These are phyloP conservation scores for Alauda arvensis DNA, from an alignment of 2,797 vertebrate species.

Conservation along the genomic window DNA sequence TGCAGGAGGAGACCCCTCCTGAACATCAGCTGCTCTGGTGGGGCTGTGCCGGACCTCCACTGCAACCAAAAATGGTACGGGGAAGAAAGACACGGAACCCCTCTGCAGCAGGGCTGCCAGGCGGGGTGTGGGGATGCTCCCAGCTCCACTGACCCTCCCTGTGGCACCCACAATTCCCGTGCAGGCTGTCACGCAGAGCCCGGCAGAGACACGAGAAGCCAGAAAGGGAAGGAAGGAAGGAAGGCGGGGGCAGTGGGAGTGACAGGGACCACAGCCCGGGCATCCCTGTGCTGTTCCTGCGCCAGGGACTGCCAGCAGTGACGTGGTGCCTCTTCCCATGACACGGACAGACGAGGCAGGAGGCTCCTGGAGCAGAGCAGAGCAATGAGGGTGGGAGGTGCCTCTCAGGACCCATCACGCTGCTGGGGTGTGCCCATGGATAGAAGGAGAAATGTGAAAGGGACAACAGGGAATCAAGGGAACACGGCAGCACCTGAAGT, in stretches of 20 bases:
- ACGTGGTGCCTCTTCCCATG: background rate
- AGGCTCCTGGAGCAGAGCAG: background rate
- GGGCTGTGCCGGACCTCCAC: background rate
- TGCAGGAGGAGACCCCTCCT: background rate
- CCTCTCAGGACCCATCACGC: background rate
- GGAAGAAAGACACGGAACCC: background rate
- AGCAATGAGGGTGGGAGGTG: background rate
- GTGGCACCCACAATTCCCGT: background rate
- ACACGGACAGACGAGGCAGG: background rate
- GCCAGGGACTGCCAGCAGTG: background rate
- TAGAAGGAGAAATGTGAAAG: background rate
- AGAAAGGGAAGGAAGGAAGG: background rate
- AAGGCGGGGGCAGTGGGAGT: accelerated
- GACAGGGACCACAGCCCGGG: background rate
- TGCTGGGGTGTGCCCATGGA: background rate
- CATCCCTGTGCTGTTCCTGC: background rate
- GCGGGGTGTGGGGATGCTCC: background rate
- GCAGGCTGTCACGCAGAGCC: accelerated
- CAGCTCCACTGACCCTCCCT: background rate
- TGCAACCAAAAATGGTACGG: background rate
- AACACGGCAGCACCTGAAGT: background rate
- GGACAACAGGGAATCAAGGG: background rate
- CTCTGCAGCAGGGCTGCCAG: accelerated
- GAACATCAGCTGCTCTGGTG: background rate
- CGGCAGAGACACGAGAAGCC: background rate